phyloP scores from a whole-genome alignment of 2,797 vertebrate genomes.

The Falco concolor region DNA sequence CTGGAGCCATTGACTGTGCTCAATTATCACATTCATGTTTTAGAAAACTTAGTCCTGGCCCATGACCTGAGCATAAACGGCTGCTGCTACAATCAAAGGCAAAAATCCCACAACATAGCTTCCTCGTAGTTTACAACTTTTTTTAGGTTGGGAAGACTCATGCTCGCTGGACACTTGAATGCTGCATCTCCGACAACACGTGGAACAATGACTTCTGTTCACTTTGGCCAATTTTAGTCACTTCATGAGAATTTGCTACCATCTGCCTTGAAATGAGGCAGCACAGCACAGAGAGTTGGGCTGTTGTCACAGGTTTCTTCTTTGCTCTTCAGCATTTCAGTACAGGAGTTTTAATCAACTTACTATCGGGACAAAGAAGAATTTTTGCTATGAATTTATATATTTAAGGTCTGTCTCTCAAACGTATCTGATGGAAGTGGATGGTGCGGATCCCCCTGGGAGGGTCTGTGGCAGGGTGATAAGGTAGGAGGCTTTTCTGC shows the following conservation, averaged over 20 bases:
- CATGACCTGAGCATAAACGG: neutral
- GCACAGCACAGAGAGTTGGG: neutral
- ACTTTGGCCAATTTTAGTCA: neutral
- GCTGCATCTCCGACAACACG: neutral
- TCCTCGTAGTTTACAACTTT: neutral
- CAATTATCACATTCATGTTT: neutral
- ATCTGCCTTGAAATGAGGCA: neutral
- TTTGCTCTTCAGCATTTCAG: neutral
- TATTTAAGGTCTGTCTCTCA: neutral
- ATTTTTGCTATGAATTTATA: neutral
- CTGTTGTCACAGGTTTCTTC: neutral
- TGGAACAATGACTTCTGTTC: neutral
- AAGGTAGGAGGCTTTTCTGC: neutral
- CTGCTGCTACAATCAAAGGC: neutral
- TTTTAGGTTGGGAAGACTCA: neutral
- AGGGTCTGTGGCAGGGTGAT: neutral
- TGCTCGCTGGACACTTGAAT: neutral
- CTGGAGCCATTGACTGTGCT: fast-evolving
- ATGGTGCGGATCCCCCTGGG: neutral
- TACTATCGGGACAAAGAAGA: neutral
- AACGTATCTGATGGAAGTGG: neutral
- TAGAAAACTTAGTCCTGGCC: neutral
- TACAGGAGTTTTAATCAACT: neutral
- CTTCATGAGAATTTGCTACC: neutral
- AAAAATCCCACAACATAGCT: neutral